phyloP scores from a whole-genome alignment of 2,797 vertebrate species.

The Taenioides sp. region DNA sequence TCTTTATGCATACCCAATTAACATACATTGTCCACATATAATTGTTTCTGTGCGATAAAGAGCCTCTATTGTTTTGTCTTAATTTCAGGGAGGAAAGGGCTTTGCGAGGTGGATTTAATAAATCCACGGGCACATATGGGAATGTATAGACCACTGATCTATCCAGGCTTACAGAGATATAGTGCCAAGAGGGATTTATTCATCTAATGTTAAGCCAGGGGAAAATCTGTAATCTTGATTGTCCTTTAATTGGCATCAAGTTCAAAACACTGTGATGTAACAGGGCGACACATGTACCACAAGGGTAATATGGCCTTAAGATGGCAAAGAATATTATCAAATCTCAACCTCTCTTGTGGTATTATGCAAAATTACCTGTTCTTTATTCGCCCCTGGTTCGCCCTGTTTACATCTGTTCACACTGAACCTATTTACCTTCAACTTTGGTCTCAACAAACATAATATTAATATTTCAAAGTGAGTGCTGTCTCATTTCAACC shows the following conservation, averaged over 20 bases:
- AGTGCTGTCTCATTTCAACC: neutral
- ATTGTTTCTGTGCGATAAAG: conserved; percentile 65
- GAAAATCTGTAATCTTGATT: conserved; percentile 58
- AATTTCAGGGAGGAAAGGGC: conserved; percentile 53
- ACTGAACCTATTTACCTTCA: conserved; percentile 16
- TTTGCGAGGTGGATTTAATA: conserved; percentile 59
- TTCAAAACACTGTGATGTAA: conserved; percentile 26
- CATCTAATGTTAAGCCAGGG: conserved; percentile 61
- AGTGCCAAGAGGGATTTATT: conserved; percentile 61
- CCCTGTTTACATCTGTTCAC: conserved; percentile 51
- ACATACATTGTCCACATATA: conserved; percentile 58
- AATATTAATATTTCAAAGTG: neutral
- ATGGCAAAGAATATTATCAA: conserved; percentile 8
- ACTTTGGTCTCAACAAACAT: neutral
- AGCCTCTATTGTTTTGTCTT: conserved; percentile 59
- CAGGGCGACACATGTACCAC: conserved; percentile 6
- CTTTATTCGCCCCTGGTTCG: neutral
- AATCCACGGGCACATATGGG: conserved; percentile 65
- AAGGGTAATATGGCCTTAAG: conserved; percentile 14
- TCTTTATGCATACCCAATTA: conserved; percentile 48
- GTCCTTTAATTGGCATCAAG: conserved; percentile 34
- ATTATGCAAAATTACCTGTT: neutral
- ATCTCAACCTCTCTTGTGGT: neutral
- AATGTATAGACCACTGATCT: conserved; percentile 63
- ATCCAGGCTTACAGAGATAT: conserved; percentile 59